Conservation (phyloP, 2,888 invertebrate genomes). For the Doris montereyensis region DNA sequence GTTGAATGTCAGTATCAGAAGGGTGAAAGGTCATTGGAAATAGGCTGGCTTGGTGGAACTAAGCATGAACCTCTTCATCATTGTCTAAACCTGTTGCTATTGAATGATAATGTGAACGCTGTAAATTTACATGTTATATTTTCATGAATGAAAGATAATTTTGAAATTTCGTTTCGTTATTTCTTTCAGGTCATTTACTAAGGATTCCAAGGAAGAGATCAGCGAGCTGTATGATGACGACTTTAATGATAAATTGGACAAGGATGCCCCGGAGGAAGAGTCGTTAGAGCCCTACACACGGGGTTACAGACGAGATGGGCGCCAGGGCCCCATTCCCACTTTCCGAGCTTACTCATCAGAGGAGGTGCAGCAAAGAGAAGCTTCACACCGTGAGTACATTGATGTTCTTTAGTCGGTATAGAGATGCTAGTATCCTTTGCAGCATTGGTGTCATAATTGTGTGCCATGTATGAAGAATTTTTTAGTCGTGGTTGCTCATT, state of each 20-base stretch:
- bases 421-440: too few relatives aligned
- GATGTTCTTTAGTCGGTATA: too few relatives aligned
- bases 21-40: background rate
- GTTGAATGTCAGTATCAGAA: background rate
- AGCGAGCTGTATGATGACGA: slow-evolving; percentile 39
- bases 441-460: too few relatives aligned
- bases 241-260: slow-evolving; percentile 27
- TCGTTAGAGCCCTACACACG: slow-evolving; percentile 16
- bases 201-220: slow-evolving; percentile 42
- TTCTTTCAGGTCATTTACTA: slow-evolving; percentile 34
- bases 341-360: slow-evolving; percentile 46
- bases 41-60: background rate
- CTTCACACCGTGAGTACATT: slow-evolving; percentile 36
- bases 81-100: too few relatives aligned
- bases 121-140: too few relatives aligned
- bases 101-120: too few relatives aligned
- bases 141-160: too few relatives aligned
- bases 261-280: slow-evolving; percentile 36
- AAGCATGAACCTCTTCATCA: too few relatives aligned
- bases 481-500: too few relatives aligned
- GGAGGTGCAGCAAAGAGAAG: slow-evolving; percentile 43
- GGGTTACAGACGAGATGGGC: slow-evolving; percentile 39
- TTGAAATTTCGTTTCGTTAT: background rate
- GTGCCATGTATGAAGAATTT: too few relatives aligned
- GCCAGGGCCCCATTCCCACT: slow-evolving; percentile 42